Evolutionary conservation across 2,888 invertebrate genomes (phyloP), one percentile per base, ranked within the genome.

Genomic region (Zygothrica quintamaculata): DNA sequence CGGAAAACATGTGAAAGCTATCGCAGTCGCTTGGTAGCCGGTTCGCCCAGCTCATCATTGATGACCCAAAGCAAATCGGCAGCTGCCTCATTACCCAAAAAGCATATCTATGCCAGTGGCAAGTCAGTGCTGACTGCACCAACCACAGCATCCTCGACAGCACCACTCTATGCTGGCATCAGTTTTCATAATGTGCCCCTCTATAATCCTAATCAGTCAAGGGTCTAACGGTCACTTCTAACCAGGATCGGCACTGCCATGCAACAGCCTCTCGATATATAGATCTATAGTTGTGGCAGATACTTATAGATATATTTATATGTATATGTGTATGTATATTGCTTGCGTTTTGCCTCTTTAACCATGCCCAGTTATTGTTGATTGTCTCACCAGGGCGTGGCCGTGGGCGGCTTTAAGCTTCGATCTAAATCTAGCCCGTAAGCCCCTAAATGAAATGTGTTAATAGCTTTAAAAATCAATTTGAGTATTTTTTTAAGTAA

Each of bases 1-100:
- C 88, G 91, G 18, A 91, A 91, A 43, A 91, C 91, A 1, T 91
- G 91, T 57, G 90, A 91, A 16, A 90, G 91, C 9, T 91, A 91
- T 58, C 88, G 90, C 42, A 90, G 84, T 56, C 89, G 91, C 0
- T 65, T 90, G 26, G 88, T 88, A 1, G 79, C 88, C 11, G 74
- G 74, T 0, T 84, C 88, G 43, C 87, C 89, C 47, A 86, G 84
- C n/a, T 88, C 89, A 3, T 86, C 90, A 1, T 86, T 89, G 46
- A 88, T 86, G 37, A 71, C 84, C 0, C 87, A 80, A 15, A 77
- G 61, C 46, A 90, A 90, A 42, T 76, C 88, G 12, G 77, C 80
- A 1, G 73, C 78, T 3, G 75, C 88, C 1, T 51, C 55, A 0
- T 62, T 89, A 74, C 87, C 88, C 48, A 91, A 90, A 52, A 91